phyloP scores from a whole-genome alignment of 2,888 invertebrate species.

The Rhimphoctona megacephalus region DNA sequence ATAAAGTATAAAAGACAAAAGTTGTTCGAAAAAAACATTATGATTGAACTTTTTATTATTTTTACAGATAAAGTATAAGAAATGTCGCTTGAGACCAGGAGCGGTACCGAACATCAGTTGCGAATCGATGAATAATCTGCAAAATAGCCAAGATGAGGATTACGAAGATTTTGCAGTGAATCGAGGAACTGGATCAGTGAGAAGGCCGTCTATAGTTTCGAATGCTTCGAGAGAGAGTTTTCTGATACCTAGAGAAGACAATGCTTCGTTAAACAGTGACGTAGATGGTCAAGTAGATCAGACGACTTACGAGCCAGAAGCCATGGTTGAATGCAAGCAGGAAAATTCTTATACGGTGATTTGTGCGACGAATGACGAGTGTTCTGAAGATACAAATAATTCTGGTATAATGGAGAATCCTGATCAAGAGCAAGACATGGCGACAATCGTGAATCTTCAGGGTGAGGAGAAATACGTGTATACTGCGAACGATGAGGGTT shows the following conservation, averaged over 20 bases:
- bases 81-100: conserved; percentile 79
- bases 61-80: conserved; percentile 80
- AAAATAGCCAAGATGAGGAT: conserved; percentile 65
- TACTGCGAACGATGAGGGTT: conserved; percentile 38
- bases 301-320: conserved; percentile 18
- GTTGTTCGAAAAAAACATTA: not conserved
- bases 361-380: conserved; percentile 47
- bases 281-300: conserved; percentile 40
- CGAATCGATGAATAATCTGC: conserved; percentile 58
- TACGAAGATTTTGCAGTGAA: conserved; percentile 70
- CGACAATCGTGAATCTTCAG: conserved; percentile 48
- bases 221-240: conserved; percentile 57
- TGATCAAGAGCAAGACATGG: conserved; percentile 62
- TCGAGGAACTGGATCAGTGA: conserved; percentile 43
- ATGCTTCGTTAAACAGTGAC: conserved; percentile 29
- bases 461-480: conserved; percentile 55
- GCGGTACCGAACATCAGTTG: conserved; percentile 76
- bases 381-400: conserved; percentile 63
- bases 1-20: too few relatives aligned
- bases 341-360: conserved; percentile 44
- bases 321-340: conserved; percentile 37
- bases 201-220: conserved; percentile 30
- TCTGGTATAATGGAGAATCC: conserved; percentile 56
- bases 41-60: not conserved
- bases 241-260: conserved; percentile 68